A percentile compares a stretch with the other conserved stretches of the same genome.
phyloP scores from a whole-genome alignment of 2,797 vertebrate genomes.

The Semaprochilodus insignis region DNA sequence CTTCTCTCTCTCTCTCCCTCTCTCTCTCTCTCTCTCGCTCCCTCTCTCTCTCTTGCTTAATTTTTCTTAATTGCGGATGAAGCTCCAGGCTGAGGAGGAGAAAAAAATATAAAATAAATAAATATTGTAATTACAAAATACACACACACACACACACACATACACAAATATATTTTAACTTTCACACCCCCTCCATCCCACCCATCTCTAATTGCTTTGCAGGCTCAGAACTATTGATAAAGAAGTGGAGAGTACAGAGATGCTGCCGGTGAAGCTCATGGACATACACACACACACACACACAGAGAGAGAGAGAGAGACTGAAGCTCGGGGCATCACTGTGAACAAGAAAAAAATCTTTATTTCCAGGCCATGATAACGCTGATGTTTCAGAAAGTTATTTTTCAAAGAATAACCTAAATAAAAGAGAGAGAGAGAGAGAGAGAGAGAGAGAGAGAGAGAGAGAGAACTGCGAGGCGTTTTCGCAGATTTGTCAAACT shows the following conservation, averaged over 20 bases:
- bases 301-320: no score
- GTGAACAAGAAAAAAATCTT: slow-evolving; percentile 25
- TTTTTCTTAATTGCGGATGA: slow-evolving; percentile 71
- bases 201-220: slow-evolving; percentile 68
- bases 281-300: not conserved
- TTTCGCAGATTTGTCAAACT: slow-evolving; percentile 26
- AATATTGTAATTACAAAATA: slow-evolving; percentile 57
- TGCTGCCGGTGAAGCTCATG: not conserved
- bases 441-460: slow-evolving; percentile 4
- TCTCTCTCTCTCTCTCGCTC: slow-evolving; percentile 53
- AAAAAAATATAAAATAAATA: slow-evolving; percentile 63
- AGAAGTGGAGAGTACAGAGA: slow-evolving; percentile 39
- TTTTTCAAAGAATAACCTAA: slow-evolving; percentile 37
- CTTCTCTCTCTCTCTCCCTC: not conserved
- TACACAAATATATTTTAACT: slow-evolving; percentile 38
- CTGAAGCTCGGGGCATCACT: slow-evolving; percentile 39
- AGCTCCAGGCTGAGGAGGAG: slow-evolving; percentile 69
- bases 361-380: slow-evolving; percentile 44
- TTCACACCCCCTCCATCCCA: slow-evolving; percentile 64
- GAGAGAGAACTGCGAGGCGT: not conserved
- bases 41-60: no score
- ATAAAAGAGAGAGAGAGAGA: not conserved
- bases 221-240: slow-evolving; percentile 76
- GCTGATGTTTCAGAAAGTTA: slow-evolving; percentile 4
- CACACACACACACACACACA: no score